Conservation (phyloP, 1,140 invertebrate genomes). For the Sinella curviseta region DNA sequence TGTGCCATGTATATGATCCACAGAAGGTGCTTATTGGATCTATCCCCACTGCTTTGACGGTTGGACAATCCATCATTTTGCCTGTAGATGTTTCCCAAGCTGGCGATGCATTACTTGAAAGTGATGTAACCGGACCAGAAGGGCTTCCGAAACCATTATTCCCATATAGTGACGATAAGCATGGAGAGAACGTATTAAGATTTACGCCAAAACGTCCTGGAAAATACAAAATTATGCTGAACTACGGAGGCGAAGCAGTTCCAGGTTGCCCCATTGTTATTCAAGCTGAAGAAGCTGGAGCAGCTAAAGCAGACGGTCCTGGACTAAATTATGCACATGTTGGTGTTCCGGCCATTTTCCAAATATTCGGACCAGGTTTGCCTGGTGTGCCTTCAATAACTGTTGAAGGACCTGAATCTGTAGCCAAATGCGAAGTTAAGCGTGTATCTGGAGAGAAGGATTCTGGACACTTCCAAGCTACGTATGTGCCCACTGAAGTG, state of each 20-base stretch:
- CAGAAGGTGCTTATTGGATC: constrained; percentile 54
- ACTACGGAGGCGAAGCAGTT: constrained; percentile 75
- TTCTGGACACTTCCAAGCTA: constrained; percentile 63
- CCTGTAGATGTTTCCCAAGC: constrained; percentile 84
- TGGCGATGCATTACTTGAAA: constrained; percentile 84
- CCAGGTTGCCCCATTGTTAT: constrained; percentile 52
- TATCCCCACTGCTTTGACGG: constrained; percentile 62
- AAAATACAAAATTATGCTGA: constrained; percentile 83
- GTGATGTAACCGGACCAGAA: constrained; percentile 83
- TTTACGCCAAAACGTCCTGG: constrained; percentile 84
- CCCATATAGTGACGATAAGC: constrained; percentile 37
- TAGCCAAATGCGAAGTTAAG: constrained; percentile 62
- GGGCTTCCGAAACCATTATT: constrained; percentile 65
- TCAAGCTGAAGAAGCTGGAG: constrained; percentile 63
- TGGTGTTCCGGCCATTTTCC: constrained; percentile 54
- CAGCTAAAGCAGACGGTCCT: constrained; percentile 61
- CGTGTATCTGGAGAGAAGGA: constrained; percentile 55
- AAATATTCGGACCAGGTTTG: constrained; percentile 59
- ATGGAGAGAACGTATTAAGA: constrained; percentile 63
- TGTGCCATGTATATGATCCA: constrained; percentile 91
- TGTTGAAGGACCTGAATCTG: constrained; percentile 69
- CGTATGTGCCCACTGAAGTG: constrained; percentile 69
- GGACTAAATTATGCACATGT: constrained; percentile 54
- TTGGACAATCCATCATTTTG: constrained; percentile 80
- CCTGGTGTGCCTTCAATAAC: constrained; percentile 60